Evolutionary conservation across 2,113 vertebrate species (phyloP).

Genomic region (Sinocyclocheilus anophthalmus): DNA sequence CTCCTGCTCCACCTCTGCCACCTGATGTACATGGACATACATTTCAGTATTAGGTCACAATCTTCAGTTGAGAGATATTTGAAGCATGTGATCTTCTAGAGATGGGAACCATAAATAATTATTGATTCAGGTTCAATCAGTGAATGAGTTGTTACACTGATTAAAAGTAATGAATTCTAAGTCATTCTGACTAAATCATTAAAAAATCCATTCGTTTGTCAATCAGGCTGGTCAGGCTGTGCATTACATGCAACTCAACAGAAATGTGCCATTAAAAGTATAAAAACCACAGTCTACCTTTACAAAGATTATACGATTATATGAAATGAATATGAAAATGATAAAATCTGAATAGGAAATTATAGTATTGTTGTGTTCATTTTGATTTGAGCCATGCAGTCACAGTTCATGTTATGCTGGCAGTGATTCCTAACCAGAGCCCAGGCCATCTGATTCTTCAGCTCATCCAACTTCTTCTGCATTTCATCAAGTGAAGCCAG

Average conservation of each 20-base stretch:
- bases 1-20: constrained; percentile 85
- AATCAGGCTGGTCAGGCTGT: background rate
- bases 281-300: background rate
- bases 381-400: background rate
- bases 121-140: too few species aligned
- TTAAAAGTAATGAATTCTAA: background rate
- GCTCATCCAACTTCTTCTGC: constrained; percentile 79
- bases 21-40: constrained; percentile 69
- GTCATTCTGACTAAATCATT: background rate
- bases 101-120: too few species aligned
- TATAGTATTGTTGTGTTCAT: background rate
- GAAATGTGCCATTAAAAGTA: background rate
- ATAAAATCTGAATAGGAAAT: background rate
- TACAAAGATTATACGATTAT: background rate
- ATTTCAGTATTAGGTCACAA: background rate
- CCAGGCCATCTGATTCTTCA: constrained; percentile 94
- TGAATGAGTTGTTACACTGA: background rate
- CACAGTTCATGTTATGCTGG: background rate
- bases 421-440: constrained; percentile 77
- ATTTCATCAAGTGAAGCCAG: constrained; percentile 85
- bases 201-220: background rate
- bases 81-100: background rate
- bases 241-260: background rate
- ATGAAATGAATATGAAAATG: background rate
- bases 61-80: background rate